phyloP scores from a whole-genome alignment of 2,888 invertebrate genomes.

The Lasioglossum vierecki region DNA sequence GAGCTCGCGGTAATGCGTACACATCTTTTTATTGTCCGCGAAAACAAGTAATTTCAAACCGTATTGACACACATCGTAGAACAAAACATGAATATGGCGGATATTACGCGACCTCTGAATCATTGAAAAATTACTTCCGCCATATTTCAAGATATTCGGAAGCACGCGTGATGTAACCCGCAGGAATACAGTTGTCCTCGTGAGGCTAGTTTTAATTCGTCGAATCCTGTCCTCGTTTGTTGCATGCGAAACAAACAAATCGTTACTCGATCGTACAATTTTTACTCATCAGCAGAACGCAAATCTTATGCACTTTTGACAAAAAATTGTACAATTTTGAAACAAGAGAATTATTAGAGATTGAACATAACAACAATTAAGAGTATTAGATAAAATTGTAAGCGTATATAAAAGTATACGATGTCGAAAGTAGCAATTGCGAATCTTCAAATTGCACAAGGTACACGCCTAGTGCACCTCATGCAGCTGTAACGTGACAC shows the following conservation, averaged over 20 bases:
- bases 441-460: slow-evolving; percentile 17
- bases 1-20: background rate
- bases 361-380: too few relatives aligned
- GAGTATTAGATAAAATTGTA: background rate
- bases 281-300: background rate
- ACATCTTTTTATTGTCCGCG: slow-evolving; percentile 3
- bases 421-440: background rate
- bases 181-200: slow-evolving; percentile 18
- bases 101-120: slow-evolving; percentile 63
- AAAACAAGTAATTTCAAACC: background rate
- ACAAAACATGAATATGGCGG: slow-evolving; percentile 58
- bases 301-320: too few relatives aligned
- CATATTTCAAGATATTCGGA: slow-evolving; percentile 54
- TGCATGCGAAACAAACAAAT: background rate
- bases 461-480: slow-evolving; percentile 7
- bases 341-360: too few relatives aligned
- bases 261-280: background rate
- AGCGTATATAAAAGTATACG: background rate
- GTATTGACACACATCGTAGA: slow-evolving; percentile 11
- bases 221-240: background rate
- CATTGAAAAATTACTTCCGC: slow-evolving; percentile 62
- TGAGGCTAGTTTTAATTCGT: background rate
- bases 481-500: slow-evolving; percentile 53
- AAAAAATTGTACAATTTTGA: background rate
- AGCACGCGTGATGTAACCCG: slow-evolving; percentile 43